Evolutionary conservation across 2,113 vertebrate genomes (phyloP), one percentile per base, ranked within the genome.

Genomic region (Vireo altiloquus): DNA sequence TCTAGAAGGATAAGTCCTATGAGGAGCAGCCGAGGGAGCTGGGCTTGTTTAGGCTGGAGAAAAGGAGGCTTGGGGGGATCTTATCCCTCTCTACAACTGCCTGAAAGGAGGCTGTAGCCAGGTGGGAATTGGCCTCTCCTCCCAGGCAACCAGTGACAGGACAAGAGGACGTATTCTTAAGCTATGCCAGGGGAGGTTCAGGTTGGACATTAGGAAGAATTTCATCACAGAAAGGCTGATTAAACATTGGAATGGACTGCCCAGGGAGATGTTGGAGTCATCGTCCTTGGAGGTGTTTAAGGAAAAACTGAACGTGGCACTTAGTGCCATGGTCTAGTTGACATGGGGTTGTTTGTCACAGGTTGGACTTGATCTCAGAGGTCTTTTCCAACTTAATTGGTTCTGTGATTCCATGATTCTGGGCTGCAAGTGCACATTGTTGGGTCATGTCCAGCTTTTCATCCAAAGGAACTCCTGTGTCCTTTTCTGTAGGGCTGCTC

Each of bases 21-120:
- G 52, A 11, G 31, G 21, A 42, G 24, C 9, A 30, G 25, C 52
- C 35, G 16, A 21, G 30, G 16, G 20, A 30, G 8, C 23, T 49
- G 30, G 19, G 3, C 1, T 13, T 24, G 4, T 47, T 50, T 11
- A 0, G 0, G 11, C 23, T 66, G 25, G 13, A 40, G 35, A 57
- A n/a, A 49, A 39, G 3, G 19, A 66, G 44, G 16, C 21, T 21
- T 13, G 13, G 10, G 9, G 13, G 59, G 16, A 25, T 16, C 31
- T 66, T 25, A 13, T 7, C 31, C 11, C 11, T 42, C 13, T 50
- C 17, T 50, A 14, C 31, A n/a, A n/a, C 17, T 25, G 3, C 44
- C 16, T 61, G 35, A 39, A 61, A 61, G 46, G 35, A 50, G 30
- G 28, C 4, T 61, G 22, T 33, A 27, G 44, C 25, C 19, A 40